A percentile compares a stretch with the other conserved stretches of the same genome.
Evolutionary conservation across 2,113 vertebrate species (phyloP).

Genomic region (Tonatia bakeri): DNA sequence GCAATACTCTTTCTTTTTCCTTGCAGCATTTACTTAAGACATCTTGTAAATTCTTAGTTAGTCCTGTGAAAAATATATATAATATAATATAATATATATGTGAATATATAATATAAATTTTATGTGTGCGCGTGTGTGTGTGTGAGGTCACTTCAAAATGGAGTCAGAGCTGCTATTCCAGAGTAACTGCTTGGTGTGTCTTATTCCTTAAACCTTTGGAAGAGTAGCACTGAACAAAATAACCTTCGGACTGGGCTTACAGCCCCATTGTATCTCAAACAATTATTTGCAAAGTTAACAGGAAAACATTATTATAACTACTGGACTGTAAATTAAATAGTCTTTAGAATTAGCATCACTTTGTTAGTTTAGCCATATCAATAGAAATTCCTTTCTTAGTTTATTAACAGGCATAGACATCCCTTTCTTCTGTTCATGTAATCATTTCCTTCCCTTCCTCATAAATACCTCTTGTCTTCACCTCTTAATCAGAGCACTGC

Average conservation of each 20-base stretch:
- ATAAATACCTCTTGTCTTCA: background rate
- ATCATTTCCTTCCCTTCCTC: background rate
- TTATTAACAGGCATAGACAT: background rate
- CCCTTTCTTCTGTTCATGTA: background rate
- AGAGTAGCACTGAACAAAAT: background rate
- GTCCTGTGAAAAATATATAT: background rate
- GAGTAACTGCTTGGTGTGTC: no score
- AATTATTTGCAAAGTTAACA: background rate
- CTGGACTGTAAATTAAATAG: background rate
- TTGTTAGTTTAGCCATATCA: background rate
- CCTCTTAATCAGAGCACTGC: background rate
- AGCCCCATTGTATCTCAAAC: background rate
- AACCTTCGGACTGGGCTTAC: background rate
- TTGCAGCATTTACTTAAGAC: background rate
- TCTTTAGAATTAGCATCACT: background rate
- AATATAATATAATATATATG: no score
- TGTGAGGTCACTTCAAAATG: no score
- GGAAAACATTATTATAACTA: background rate
- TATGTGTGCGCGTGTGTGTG: no score
- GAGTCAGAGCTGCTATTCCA: no score
- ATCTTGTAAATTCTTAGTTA: background rate
- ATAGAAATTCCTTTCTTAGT: background rate
- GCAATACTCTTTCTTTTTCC: background rate
- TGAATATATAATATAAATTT: no score
- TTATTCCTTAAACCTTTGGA: background rate